Conservation (phyloP, 2,797 vertebrate genomes). For the Gobionotothen gibberifrons region DNA sequence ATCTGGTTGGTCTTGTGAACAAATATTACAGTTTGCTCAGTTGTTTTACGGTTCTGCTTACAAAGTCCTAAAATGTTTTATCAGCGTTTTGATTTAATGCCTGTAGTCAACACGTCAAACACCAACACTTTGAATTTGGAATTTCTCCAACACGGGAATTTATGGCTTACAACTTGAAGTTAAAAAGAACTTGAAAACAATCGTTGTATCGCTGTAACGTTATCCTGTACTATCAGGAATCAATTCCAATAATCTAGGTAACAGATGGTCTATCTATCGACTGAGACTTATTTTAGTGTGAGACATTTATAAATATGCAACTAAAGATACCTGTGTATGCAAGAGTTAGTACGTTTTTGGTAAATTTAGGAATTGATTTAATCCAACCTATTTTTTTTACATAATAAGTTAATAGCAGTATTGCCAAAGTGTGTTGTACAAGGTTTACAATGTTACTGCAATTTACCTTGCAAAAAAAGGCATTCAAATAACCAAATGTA, state of each 20-base stretch:
- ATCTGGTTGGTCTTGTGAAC: neutral
- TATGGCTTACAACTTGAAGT: neutral
- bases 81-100: neutral
- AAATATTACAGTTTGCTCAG: neutral
- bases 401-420: neutral
- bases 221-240: neutral
- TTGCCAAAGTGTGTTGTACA: neutral
- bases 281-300: neutral
- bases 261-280: slow-evolving; percentile 15
- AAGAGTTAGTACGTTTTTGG: neutral
- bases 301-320: neutral
- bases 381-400: neutral
- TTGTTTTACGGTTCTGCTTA: neutral
- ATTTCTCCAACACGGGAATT: neutral
- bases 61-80: neutral
- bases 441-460: neutral
- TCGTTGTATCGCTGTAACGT: neutral
- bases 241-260: neutral
- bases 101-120: neutral
- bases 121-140: neutral
- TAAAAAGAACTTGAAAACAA: neutral
- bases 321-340: neutral
- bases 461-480: neutral
- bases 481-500: neutral
- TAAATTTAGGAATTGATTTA: neutral